These are phyloP conservation scores for Carlito syrichta DNA, from an alignment of 2,113 vertebrate species.

Conservation along the genomic window DNA sequence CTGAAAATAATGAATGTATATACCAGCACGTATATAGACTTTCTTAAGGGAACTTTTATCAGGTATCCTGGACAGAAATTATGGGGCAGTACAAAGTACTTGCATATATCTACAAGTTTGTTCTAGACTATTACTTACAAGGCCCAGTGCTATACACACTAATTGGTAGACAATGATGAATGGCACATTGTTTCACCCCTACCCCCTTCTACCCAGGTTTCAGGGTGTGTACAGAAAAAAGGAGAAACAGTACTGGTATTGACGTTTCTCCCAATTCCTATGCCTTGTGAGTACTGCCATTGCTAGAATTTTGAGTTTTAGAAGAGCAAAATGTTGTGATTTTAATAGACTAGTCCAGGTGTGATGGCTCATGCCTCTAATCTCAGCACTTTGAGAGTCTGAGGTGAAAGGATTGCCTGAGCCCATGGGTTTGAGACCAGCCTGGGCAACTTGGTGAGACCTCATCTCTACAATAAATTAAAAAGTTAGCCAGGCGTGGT, in stretches of 20 bases:
- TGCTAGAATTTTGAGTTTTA: slow-evolving; percentile 38
- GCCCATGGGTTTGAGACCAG: no score
- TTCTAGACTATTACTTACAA: background rate
- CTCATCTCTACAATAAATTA: no score
- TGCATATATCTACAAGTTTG: slow-evolving; percentile 6
- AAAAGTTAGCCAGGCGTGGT: no score
- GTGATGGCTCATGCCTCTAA: no score
- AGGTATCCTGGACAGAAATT: background rate
- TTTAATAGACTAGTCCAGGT: slow-evolving; percentile 28
- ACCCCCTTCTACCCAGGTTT: background rate
- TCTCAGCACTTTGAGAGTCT: no score
- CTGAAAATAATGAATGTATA: background rate
- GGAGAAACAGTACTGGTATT: background rate
- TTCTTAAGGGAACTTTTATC: background rate
- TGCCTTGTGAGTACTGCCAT: background rate
- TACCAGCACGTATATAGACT: background rate
- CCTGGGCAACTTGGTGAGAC: no score
- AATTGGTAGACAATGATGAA: background rate
- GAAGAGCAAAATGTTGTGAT: background rate
- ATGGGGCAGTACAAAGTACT: background rate
- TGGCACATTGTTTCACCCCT: background rate
- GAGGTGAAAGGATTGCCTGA: no score
- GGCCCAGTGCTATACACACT: background rate
- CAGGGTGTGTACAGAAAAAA: background rate
- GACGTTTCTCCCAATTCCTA: background rate